phyloP scores from a whole-genome alignment of 64 coral and sea anemone genomes.

The Montipora sp. region DNA sequence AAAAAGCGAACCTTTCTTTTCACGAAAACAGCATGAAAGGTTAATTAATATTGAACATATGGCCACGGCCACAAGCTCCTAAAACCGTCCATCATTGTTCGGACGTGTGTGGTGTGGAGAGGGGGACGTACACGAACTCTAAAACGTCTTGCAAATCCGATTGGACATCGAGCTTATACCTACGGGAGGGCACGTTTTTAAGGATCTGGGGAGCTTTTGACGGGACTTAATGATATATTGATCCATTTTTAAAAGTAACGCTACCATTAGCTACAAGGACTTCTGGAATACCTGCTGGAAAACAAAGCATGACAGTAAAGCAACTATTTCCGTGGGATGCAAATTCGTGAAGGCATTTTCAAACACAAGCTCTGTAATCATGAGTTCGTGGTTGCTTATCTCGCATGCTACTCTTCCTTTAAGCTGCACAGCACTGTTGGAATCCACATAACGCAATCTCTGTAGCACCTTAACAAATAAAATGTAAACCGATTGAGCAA shows the following conservation, averaged over 20 bases:
- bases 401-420: conserved; percentile 96
- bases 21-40: no score
- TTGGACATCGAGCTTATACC: no score
- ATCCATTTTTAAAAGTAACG: not conserved
- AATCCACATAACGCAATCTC: conserved; percentile 83
- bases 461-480: conserved; percentile 42
- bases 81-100: no score
- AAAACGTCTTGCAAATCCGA: no score
- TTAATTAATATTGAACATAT: no score
- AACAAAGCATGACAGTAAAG: conserved; percentile 95
- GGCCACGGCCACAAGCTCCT: no score
- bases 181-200: no score
- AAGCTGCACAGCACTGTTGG: conserved; percentile 74
- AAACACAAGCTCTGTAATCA: conserved; percentile 93
- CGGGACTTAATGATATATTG: not conserved
- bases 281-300: conserved; percentile 82
- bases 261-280: not conserved
- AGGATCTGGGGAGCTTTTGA: no score
- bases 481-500: not conserved
- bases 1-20: no score
- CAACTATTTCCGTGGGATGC: conserved; percentile 90
- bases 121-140: no score
- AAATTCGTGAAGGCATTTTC: conserved; percentile 82
- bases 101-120: no score
- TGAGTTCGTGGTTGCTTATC: conserved; percentile 94